Conservation (phyloP, 1,140 invertebrate species). For the Neuroterus valhalla region DNA sequence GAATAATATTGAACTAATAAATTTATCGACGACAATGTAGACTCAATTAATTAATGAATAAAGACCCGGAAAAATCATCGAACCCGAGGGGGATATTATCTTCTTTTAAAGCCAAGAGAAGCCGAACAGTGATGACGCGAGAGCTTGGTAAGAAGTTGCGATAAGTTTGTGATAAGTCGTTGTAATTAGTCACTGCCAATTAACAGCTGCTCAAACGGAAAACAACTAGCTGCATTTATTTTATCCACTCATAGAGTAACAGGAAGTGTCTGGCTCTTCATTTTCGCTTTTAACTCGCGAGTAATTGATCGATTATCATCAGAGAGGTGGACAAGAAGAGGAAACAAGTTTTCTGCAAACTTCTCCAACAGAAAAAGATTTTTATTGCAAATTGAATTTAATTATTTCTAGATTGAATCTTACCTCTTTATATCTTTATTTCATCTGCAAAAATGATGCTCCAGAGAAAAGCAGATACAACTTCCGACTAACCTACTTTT, state of each 20-base stretch:
- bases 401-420: conserved; percentile 25
- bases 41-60: conserved; percentile 26
- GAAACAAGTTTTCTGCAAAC: conserved; percentile 2
- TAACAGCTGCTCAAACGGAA: conserved; percentile 74
- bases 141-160: conserved; percentile 54
- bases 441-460: background rate
- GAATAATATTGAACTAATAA: conserved; percentile 1
- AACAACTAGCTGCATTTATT: conserved; percentile 70
- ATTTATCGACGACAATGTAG: conserved; percentile 19
- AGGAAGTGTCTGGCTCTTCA: conserved; percentile 46
- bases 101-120: conserved; percentile 46
- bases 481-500: no score
- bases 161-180: conserved; percentile 69
- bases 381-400: conserved; percentile 10
- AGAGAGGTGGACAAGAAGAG: conserved; percentile 7
- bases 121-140: conserved; percentile 49
- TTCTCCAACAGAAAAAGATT: conserved; percentile 21
- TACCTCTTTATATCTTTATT: conserved; percentile 26
- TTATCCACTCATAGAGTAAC: conserved; percentile 50
- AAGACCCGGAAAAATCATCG: conserved; percentile 40
- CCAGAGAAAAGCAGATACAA: background rate
- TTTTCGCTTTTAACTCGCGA: conserved; percentile 50
- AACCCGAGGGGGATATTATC: conserved; percentile 50
- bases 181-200: conserved; percentile 76
- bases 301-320: conserved; percentile 32